These are phyloP conservation scores for Drosophila asahinai DNA, from an alignment of 1,140 invertebrate genomes.

Conservation along the genomic window DNA sequence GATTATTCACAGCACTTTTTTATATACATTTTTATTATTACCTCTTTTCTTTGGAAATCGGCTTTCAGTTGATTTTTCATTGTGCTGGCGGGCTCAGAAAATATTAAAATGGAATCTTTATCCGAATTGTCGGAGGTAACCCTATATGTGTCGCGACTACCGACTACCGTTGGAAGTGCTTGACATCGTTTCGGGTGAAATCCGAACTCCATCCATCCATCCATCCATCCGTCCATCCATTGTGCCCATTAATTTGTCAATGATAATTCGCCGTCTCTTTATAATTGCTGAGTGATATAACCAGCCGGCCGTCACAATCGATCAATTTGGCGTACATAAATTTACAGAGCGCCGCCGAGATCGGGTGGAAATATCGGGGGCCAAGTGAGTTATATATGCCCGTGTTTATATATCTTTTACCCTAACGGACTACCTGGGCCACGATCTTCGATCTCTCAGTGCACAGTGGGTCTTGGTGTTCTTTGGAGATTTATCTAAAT, in stretches of 20 bases:
- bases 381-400: conserved; percentile 54
- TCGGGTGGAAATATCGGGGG: conserved; percentile 18
- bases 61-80: conserved; percentile 78
- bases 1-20: conserved; percentile 51
- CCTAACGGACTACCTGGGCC: conserved; percentile 47
- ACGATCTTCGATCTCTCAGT: conserved; percentile 53
- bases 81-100: conserved; percentile 58
- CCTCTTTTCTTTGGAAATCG: conserved; percentile 77
- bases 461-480: background rate
- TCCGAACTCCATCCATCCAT: conserved; percentile 23
- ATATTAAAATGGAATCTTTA: conserved; percentile 75
- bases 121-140: conserved; percentile 45
- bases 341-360: conserved; percentile 12
- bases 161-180: conserved; percentile 69
- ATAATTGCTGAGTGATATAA: conserved; percentile 74
- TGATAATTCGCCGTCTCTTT: conserved; percentile 58
- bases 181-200: conserved; percentile 72
- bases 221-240: conserved; percentile 19
- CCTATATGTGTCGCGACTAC: conserved; percentile 49
- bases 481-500: no score
- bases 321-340: conserved; percentile 71
- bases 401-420: conserved; percentile 68
- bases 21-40: conserved; percentile 42
- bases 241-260: conserved; percentile 75
- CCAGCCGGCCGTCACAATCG: conserved; percentile 63